Conservation (phyloP, 2,888 invertebrate genomes). For the Andricus curvator region DNA sequence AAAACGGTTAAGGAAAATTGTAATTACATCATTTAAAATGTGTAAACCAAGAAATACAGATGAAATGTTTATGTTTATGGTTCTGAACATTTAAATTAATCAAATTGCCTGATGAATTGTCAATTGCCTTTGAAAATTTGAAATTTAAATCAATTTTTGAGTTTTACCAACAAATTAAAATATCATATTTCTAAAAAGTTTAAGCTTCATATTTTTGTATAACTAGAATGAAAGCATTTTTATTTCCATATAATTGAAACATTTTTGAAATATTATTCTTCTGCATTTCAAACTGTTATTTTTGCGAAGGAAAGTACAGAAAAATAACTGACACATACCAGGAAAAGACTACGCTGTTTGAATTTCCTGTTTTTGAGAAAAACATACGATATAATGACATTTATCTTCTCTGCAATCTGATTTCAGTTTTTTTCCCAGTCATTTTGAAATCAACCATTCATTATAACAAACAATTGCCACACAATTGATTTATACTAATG, state of each 20-base stretch:
- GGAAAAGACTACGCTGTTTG: background rate
- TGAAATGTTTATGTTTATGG: background rate
- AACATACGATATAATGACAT: background rate
- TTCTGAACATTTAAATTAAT: background rate
- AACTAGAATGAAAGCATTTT: no score
- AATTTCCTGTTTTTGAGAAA: background rate
- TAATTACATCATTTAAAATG: background rate
- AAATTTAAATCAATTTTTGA: background rate
- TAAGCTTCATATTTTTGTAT: no score
- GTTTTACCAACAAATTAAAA: no score
- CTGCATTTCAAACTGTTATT: background rate
- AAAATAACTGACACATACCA: background rate
- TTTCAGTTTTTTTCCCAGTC: background rate
- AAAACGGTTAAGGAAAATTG: background rate
- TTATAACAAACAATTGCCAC: background rate
- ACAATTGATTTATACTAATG: background rate
- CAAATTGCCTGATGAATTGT: background rate
- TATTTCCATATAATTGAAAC: no score
- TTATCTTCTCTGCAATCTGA: background rate
- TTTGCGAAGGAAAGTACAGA: background rate
- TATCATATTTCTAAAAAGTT: no score
- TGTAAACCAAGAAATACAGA: background rate
- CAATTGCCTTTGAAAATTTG: background rate
- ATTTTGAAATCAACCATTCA: background rate
- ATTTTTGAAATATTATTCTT: background rate